Evolutionary conservation across 2,888 invertebrate species (phyloP).

Genomic region (Allacma fusca): DNA sequence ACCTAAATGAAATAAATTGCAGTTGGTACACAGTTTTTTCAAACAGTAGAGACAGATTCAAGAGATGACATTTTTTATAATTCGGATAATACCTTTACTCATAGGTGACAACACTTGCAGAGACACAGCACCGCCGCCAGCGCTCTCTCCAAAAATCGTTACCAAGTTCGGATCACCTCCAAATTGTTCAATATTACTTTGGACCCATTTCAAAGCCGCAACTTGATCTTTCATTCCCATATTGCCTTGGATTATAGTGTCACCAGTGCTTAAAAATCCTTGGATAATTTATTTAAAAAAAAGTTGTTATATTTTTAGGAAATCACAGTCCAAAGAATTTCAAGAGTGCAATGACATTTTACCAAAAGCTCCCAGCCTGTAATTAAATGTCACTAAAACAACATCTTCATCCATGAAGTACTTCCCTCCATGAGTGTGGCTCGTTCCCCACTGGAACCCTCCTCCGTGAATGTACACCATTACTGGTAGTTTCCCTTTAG

Average conservation of each 20-base stretch:
- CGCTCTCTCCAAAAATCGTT: slow-evolving; percentile 38
- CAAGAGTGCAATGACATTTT: too few relatives aligned
- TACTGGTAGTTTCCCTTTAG: not conserved
- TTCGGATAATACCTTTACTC: slow-evolving; percentile 33
- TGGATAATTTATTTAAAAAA: too few relatives aligned
- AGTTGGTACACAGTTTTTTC: too few relatives aligned
- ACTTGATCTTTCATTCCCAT: slow-evolving; percentile 52
- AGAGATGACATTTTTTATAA: not conserved
- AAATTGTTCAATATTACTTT: slow-evolving; percentile 25
- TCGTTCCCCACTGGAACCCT: slow-evolving; percentile 33
- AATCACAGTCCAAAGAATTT: too few relatives aligned
- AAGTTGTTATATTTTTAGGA: too few relatives aligned
- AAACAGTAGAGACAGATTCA: too few relatives aligned
- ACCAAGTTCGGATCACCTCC: slow-evolving; percentile 36
- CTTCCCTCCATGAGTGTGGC: slow-evolving; percentile 31
- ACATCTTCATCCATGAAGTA: too few relatives aligned
- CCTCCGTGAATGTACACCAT: slow-evolving; percentile 44
- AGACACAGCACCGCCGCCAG: slow-evolving; percentile 31
- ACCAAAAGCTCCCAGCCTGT: too few relatives aligned
- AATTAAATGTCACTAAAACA: too few relatives aligned
- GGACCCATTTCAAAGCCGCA: slow-evolving; percentile 37
- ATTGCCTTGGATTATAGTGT: slow-evolving; percentile 55
- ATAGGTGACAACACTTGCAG: slow-evolving; percentile 22
- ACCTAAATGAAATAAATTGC: slow-evolving; percentile 25
- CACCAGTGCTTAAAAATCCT: slow-evolving; percentile 58